These are phyloP conservation scores for Eonycteris spelaea DNA, from an alignment of 2,113 vertebrate genomes.

Conservation along the genomic window DNA sequence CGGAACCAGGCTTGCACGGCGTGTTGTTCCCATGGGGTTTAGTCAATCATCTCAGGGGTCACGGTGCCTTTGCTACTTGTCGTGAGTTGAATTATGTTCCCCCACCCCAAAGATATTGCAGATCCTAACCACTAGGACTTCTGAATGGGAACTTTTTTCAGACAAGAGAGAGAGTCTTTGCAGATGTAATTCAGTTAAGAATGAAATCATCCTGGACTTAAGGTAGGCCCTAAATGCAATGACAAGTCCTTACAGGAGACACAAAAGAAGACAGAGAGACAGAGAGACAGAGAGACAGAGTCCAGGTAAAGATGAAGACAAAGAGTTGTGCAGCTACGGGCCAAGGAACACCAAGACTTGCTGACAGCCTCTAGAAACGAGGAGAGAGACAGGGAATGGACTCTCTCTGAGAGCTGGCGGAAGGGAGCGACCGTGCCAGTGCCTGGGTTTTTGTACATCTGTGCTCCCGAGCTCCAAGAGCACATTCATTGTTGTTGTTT, in stretches of 20 bases:
- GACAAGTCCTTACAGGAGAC: background rate
- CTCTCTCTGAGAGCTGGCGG: background rate
- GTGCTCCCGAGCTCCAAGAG: background rate
- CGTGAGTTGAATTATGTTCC: background rate
- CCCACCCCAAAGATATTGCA: background rate
- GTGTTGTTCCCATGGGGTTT: background rate
- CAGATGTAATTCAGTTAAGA: background rate
- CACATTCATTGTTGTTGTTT: background rate
- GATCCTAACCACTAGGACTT: background rate
- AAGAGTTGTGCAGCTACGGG: background rate
- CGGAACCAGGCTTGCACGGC: rapidly evolving
- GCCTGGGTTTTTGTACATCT: background rate
- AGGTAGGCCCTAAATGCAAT: background rate
- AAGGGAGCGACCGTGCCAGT: background rate
- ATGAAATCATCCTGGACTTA: background rate
- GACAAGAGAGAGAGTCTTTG: background rate
- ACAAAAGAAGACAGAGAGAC: background rate
- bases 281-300: background rate
- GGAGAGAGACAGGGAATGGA: background rate
- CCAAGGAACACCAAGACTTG: background rate
- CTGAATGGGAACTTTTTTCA: background rate
- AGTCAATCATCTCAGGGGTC: background rate
- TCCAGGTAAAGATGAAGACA: background rate
- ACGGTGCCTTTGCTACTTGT: background rate
- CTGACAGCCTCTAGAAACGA: background rate